Conservation (phyloP, 2,113 vertebrate species). For the Zosterops lateralis region DNA sequence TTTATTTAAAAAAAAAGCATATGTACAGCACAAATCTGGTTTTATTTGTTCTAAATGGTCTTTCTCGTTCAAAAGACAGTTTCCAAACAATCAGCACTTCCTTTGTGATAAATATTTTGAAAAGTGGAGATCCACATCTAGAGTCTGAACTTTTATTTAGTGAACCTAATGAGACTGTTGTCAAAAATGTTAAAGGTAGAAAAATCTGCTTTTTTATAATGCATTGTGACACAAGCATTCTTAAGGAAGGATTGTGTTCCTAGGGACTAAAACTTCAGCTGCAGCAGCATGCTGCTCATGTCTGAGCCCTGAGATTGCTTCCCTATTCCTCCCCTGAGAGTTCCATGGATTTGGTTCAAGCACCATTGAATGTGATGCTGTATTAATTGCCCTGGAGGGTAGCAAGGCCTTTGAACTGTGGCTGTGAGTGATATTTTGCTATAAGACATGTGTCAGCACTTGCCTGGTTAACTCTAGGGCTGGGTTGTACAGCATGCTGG, state of each 20-base stretch:
- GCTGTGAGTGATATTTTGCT: conserved; percentile 84
- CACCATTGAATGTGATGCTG: conserved; percentile 81
- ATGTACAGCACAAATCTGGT: background rate
- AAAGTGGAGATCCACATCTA: background rate
- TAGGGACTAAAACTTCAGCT: conserved; percentile 55
- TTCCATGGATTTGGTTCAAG: conserved; percentile 80
- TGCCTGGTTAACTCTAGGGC: conserved; percentile 77
- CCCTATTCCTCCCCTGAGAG: conserved; percentile 75
- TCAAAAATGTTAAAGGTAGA: background rate
- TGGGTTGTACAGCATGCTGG: conserved; percentile 75
- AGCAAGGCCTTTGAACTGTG: conserved; percentile 84
- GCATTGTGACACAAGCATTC: background rate
- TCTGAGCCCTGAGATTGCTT: conserved; percentile 71
- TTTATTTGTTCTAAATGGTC: background rate
- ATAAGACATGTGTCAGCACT: conserved; percentile 83
- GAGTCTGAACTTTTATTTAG: background rate
- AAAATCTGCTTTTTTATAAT: background rate
- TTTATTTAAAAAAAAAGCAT: background rate
- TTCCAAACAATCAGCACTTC: background rate
- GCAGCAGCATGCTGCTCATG: conserved; percentile 62
- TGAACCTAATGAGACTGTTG: background rate
- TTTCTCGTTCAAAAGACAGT: background rate
- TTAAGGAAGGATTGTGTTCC: conserved; percentile 31
- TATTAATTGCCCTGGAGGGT: conserved; percentile 86
- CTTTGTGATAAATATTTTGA: background rate